Evolutionary conservation across 2,113 vertebrate genomes (phyloP).

Genomic region (Lycocorax pyrrhopterus): DNA sequence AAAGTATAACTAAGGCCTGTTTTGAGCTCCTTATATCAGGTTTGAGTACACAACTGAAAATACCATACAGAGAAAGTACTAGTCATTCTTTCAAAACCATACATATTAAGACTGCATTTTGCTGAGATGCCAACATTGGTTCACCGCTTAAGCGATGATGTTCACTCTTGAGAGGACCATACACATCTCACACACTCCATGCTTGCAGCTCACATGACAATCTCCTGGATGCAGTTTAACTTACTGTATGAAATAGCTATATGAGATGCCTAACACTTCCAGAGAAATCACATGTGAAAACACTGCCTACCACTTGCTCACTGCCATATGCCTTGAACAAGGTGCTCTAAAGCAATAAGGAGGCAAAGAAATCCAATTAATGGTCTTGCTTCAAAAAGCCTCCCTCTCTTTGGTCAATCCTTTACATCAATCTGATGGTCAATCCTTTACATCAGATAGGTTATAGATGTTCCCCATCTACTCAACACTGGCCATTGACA

Average conservation of each 20-base stretch:
- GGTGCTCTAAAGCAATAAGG: background rate
- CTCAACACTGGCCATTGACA: background rate
- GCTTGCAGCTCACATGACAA: background rate
- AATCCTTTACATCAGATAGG: background rate
- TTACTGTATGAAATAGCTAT: background rate
- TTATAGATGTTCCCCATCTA: background rate
- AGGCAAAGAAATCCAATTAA: background rate
- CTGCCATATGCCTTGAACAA: background rate
- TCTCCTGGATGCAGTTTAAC: background rate
- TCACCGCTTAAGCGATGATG: background rate
- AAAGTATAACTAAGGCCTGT: background rate
- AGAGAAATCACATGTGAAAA: background rate
- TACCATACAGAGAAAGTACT: background rate
- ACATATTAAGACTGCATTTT: background rate
- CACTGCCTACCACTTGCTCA: background rate
- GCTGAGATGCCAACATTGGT: accelerated
- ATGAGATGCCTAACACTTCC: background rate
- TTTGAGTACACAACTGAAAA: background rate
- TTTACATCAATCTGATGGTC: background rate
- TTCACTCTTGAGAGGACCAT: background rate
- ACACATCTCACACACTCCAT: background rate
- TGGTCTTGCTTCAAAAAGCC: background rate
- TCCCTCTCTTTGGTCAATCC: background rate
- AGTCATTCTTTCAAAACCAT: background rate
- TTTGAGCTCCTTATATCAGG: background rate